phyloP scores from a whole-genome alignment of 2,888 invertebrate species.

The Drosophila buzzatii region DNA sequence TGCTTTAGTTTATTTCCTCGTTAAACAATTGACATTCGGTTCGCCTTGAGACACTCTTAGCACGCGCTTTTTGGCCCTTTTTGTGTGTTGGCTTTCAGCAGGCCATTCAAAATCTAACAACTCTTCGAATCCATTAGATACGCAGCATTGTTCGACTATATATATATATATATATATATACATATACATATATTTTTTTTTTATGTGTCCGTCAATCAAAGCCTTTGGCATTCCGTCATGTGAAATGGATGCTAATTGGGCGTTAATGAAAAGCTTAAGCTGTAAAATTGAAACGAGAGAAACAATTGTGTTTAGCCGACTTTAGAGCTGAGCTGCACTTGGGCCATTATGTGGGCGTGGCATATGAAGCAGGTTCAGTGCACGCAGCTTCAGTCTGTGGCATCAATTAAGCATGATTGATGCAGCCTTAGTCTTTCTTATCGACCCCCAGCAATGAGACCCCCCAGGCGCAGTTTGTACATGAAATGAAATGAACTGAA shows the following conservation, averaged over 20 bases:
- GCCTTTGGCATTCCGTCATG: slow-evolving; percentile 37
- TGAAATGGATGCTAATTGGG: slow-evolving; percentile 72
- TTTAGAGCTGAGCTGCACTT: neutral
- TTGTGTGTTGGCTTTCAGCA: slow-evolving; percentile 13
- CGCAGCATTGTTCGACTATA: slow-evolving; percentile 21
- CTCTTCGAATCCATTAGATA: slow-evolving; percentile 44
- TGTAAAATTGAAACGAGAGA: slow-evolving; percentile 25
- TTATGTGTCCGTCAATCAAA: slow-evolving; percentile 44
- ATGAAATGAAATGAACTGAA: slow-evolving; percentile 59
- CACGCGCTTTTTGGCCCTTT: slow-evolving; percentile 20
- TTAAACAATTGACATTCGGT: slow-evolving; percentile 2
- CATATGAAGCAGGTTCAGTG: slow-evolving; percentile 54
- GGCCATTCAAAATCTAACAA: slow-evolving; percentile 42
- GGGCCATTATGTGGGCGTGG: slow-evolving; percentile 32
- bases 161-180: neutral
- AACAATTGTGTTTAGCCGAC: neutral
- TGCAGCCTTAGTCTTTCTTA: slow-evolving; percentile 45
- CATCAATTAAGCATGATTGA: slow-evolving; percentile 75
- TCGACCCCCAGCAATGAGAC: slow-evolving; percentile 61
- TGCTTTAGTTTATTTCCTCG: neutral
- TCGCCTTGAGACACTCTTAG: slow-evolving; percentile 9
- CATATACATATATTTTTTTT: slow-evolving; percentile 4
- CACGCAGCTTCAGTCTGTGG: slow-evolving; percentile 41
- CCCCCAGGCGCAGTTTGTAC: slow-evolving; percentile 43
- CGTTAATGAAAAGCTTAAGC: slow-evolving; percentile 62